A percentile compares a stretch with the other conserved stretches of the same genome.
Evolutionary conservation across 2,113 vertebrate genomes (phyloP).

Genomic region (Dromaius novaehollandiae): DNA sequence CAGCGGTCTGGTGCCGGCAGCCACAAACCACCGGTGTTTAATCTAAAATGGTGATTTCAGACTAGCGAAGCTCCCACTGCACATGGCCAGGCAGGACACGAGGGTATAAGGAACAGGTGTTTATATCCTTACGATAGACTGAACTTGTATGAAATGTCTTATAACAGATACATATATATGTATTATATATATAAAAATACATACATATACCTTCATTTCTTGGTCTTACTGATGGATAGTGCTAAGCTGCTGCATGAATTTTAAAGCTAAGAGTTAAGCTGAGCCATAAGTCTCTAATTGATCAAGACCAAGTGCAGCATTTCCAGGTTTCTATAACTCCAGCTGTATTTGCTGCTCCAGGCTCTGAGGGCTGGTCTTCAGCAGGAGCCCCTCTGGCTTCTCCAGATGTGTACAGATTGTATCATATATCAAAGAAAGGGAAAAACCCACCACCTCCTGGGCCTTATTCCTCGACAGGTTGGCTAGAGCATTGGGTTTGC

Average conservation of each 20-base stretch:
- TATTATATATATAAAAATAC: neutral
- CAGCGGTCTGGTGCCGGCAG: neutral
- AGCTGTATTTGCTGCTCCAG: neutral
- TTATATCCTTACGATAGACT: neutral
- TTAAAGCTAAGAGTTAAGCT: neutral
- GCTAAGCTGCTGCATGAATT: neutral
- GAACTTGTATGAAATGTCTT: fast-evolving
- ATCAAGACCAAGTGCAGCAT: too few species aligned
- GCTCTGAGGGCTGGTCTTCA: neutral
- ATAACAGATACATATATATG: neutral
- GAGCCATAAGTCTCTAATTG: neutral
- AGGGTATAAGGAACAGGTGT: fast-evolving
- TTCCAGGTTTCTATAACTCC: neutral
- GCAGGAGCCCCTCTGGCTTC: neutral
- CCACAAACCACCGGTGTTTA: neutral
- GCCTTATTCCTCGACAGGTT: neutral
- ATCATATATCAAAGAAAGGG: neutral
- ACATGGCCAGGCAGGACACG: fast-evolving
- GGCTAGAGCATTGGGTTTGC: neutral
- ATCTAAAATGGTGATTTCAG: neutral
- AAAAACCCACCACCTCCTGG: too few species aligned
- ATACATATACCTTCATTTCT: neutral
- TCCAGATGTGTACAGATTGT: neutral
- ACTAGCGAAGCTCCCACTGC: fast-evolving
- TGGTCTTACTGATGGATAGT: neutral